phyloP scores from a whole-genome alignment of 2,113 vertebrate genomes.

The Sinocyclocheilus rhinocerous region DNA sequence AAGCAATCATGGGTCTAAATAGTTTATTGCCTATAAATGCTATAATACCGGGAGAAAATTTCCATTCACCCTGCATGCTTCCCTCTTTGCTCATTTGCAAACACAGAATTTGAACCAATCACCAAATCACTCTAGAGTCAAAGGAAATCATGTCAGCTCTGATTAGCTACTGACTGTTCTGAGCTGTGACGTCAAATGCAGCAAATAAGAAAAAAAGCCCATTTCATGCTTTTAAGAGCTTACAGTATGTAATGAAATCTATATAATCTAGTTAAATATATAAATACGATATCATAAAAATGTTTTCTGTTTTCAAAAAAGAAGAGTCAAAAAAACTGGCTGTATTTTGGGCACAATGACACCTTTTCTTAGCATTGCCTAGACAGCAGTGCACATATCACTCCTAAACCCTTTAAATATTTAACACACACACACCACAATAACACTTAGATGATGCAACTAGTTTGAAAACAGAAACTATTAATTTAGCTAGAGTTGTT shows the following conservation, averaged over 20 bases:
- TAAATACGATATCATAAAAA: background rate
- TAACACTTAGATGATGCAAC: conserved; percentile 69
- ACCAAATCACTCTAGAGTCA: background rate
- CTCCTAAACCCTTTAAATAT: conserved; percentile 63
- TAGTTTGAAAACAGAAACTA: conserved; percentile 69
- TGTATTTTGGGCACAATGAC: conserved; percentile 31
- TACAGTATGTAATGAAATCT: background rate
- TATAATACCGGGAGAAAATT: conserved; percentile 7
- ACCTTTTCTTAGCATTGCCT: conserved; percentile 13
- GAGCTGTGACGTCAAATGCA: background rate
- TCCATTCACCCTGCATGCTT: background rate
- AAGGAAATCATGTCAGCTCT: background rate
- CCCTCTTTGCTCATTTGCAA: background rate
- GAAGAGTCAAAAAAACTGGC: background rate
- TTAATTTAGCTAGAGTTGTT: conserved; percentile 66
- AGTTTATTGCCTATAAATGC: background rate
- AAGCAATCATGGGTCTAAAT: background rate
- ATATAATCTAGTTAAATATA: background rate
- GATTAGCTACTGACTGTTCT: background rate
- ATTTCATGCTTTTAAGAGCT: background rate
- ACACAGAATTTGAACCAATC: conserved; percentile 5
- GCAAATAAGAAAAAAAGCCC: background rate
- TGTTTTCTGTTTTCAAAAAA: background rate
- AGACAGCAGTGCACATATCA: conserved; percentile 40
- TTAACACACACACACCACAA: conserved; percentile 65